Percentiles rank a stretch among this genome's conserved stretches.
These are phyloP conservation scores for Ochlodes sylvanus DNA, from an alignment of 2,888 invertebrate genomes.

Conservation along the genomic window DNA sequence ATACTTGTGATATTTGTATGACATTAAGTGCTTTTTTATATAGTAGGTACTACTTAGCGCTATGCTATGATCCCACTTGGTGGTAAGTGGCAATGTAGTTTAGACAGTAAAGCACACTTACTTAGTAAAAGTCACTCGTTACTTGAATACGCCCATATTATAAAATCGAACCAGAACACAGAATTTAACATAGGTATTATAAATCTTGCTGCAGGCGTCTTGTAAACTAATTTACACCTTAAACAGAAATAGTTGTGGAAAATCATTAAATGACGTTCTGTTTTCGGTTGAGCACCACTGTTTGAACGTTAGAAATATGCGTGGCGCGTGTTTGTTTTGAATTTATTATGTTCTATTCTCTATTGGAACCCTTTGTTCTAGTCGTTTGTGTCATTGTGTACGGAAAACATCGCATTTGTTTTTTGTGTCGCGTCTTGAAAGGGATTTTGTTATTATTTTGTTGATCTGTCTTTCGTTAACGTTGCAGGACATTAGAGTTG, in stretches of 20 bases:
- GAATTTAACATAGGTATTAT: no score
- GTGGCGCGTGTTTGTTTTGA: conserved; percentile 72
- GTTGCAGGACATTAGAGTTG: conserved; percentile 1
- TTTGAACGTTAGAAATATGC: conserved; percentile 59
- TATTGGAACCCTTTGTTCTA: conserved; percentile 77
- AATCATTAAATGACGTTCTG: neutral
- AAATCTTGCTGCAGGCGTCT: no score
- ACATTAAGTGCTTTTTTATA: no score
- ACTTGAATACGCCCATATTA: no score
- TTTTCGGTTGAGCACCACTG: conserved; percentile 16
- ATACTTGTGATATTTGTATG: no score
- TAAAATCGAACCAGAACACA: no score
- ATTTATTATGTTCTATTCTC: conserved; percentile 71
- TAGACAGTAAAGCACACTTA: no score
- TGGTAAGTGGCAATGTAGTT: no score
- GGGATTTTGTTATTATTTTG: conserved; percentile 54
- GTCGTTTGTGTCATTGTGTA: conserved; percentile 71
- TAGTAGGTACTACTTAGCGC: no score
- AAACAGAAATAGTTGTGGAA: neutral
- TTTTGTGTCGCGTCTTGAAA: conserved; percentile 55
- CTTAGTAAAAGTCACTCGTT: no score
- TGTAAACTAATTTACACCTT: no score
- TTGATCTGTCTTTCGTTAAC: conserved; percentile 36
- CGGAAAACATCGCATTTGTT: conserved; percentile 71
- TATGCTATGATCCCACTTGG: no score